Percentiles rank a stretch among this genome's conserved stretches.
Evolutionary conservation across 2,888 invertebrate species (phyloP).

Genomic region (Smittia aterrima): DNA sequence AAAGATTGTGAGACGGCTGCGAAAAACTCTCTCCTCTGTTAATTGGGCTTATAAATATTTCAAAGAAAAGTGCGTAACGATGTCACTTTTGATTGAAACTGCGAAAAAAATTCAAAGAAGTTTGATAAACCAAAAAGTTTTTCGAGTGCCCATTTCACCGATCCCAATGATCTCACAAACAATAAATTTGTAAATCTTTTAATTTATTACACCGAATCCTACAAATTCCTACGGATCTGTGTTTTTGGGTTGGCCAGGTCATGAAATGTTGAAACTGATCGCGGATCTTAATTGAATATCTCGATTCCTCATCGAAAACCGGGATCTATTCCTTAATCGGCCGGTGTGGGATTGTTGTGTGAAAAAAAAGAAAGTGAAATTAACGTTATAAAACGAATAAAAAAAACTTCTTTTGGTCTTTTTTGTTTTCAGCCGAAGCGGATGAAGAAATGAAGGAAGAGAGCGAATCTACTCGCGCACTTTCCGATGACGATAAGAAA

Average conservation of each 20-base stretch:
- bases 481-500: constrained; percentile 49
- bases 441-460: constrained; percentile 51
- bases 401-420: not conserved
- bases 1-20: too few species aligned
- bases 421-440: constrained; percentile 51
- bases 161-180: too few species aligned
- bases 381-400: not conserved
- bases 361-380: constrained; percentile 30
- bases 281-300: not conserved
- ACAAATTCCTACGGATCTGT: not conserved
- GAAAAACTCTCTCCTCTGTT: too few species aligned
- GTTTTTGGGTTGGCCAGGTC: not conserved
- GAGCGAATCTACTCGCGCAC: constrained; percentile 50
- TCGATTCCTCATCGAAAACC: not conserved
- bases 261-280: not conserved
- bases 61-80: too few species aligned
- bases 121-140: too few species aligned
- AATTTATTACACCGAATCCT: not conserved
- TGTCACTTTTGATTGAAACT: too few species aligned
- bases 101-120: too few species aligned
- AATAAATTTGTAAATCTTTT: not conserved
- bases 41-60: too few species aligned
- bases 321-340: not conserved
- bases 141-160: too few species aligned
- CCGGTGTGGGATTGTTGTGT: not conserved